These are phyloP conservation scores for Barnardius zonarius DNA, from an alignment of 2,113 vertebrate genomes.

Conservation along the genomic window DNA sequence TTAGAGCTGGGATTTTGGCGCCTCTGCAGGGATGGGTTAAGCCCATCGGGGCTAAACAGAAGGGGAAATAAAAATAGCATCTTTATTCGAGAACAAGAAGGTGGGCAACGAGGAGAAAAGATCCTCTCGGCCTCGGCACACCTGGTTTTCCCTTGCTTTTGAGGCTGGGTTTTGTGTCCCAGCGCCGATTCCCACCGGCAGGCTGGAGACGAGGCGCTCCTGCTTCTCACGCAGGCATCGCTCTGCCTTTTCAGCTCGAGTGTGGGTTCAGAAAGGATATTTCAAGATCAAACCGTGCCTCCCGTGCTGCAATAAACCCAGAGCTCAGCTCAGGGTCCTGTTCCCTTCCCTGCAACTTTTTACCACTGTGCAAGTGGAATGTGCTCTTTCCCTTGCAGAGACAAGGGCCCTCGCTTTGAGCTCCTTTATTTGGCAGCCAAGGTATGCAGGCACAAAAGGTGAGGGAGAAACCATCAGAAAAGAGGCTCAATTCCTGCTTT, in stretches of 20 bases:
- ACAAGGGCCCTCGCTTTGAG: background rate
- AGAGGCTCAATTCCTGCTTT: background rate
- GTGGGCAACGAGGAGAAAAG: background rate
- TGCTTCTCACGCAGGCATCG: background rate
- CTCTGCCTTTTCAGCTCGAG: background rate
- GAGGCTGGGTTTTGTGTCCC: slow-evolving; percentile 13
- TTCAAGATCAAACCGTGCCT: slow-evolving; percentile 5
- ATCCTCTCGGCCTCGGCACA: background rate
- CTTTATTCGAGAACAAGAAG: slow-evolving; percentile 48
- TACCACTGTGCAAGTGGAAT: accelerated
- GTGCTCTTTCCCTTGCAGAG: background rate
- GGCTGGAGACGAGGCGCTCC: background rate
- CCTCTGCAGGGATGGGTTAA: slow-evolving; percentile 66
- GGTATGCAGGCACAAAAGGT: background rate
- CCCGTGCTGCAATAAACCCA: background rate
- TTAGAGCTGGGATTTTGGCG: slow-evolving; percentile 71
- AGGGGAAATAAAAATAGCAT: slow-evolving; percentile 64
- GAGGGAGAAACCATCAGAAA: background rate
- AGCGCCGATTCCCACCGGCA: background rate
- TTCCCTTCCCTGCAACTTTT: background rate
- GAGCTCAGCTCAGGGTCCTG: background rate
- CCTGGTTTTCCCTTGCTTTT: background rate
- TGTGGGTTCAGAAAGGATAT: background rate
- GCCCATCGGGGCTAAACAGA: slow-evolving; percentile 47
- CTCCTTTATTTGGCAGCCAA: background rate